Base-by-base conservation (phyloP, 2,797 vertebrate genomes). In the Clarias pachynema region DNA sequence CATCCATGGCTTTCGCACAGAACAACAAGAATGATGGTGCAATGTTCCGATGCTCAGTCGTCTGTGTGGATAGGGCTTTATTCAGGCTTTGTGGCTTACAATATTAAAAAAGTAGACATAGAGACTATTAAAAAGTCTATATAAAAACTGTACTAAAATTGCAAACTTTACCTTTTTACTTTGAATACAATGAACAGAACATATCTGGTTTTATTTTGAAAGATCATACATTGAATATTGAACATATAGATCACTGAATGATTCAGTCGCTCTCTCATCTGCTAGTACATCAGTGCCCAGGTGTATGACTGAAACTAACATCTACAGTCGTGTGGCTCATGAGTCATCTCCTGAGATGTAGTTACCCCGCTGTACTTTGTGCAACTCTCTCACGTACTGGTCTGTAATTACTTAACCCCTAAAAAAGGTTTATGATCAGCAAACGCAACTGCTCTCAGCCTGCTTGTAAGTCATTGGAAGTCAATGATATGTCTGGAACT, bases 331-430 rank as follows among this genome's bases (percentile, higher is more conserved):
- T 26, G 37, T 84, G 85, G 66, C 80, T 72, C 6, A 53, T 44
- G 79, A 86, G 86, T 89, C 83, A 88, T 86, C 73, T 75, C 44
- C 63, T 79, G 79, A 79, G 60, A 89, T 84, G 53, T 69, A 86
- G 44, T 73, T 81, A 56, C 12, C 29, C 53, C 29, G 70, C 56
- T 3, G 14, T 20, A 66, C 65, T 60, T 75, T 88, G 77, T 84
- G 65, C 60, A 53, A 20, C 3, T 40, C 72, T 75, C 75, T 86
- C 40, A 49, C 44, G 24, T 56, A 59, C 62, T 12, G 26, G n/a
- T 65, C 57, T 59, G 7, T 44, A 83, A 60, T 70, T 85, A 79
- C 34, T 70, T 60, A 26, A 82, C 72, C 72, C 49, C 2, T 40
- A 14, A 81, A 79, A 53, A 66, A 29, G 59, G 63, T 85, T 89